Percentiles rank a stretch among this genome's conserved stretches.
Conservation (phyloP, 2,888 invertebrate genomes). For the Pyrrhosoma nymphula region DNA sequence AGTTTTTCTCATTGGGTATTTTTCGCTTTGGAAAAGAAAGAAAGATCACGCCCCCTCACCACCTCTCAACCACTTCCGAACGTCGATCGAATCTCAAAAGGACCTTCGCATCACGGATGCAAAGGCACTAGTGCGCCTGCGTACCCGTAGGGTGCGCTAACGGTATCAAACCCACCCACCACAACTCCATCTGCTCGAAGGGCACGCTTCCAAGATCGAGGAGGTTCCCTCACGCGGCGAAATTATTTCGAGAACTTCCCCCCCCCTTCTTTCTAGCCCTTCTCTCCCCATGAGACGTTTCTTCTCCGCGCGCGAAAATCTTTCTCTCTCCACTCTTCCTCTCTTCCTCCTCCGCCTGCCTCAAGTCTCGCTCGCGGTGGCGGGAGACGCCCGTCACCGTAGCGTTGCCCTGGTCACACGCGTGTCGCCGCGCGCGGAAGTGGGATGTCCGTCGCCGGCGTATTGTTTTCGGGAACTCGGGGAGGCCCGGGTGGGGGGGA, state of each 20-base stretch:
- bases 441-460: too few relatives aligned
- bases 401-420: not conserved
- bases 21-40: too few relatives aligned
- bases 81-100: not conserved
- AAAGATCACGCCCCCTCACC: too few relatives aligned
- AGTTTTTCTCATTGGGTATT: too few relatives aligned
- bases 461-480: too few relatives aligned
- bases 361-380: too few relatives aligned
- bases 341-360: too few relatives aligned
- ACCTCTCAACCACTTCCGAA: not conserved
- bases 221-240: conserved; percentile 24
- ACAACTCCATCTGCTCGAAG: not conserved
- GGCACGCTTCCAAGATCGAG: conserved; percentile 26
- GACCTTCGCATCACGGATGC: not conserved
- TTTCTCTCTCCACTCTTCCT: not conserved
- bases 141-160: not conserved
- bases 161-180: conserved; percentile 22
- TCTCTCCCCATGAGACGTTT: too few relatives aligned
- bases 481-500: too few relatives aligned
- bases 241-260: conserved; percentile 47
- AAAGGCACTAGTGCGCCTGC: not conserved
- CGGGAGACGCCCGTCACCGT: too few relatives aligned
- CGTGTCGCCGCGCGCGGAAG: not conserved
- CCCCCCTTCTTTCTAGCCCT: not conserved
- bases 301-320: not conserved